phyloP scores from a whole-genome alignment of 2,797 vertebrate species.

The Echeneis naucrates region DNA sequence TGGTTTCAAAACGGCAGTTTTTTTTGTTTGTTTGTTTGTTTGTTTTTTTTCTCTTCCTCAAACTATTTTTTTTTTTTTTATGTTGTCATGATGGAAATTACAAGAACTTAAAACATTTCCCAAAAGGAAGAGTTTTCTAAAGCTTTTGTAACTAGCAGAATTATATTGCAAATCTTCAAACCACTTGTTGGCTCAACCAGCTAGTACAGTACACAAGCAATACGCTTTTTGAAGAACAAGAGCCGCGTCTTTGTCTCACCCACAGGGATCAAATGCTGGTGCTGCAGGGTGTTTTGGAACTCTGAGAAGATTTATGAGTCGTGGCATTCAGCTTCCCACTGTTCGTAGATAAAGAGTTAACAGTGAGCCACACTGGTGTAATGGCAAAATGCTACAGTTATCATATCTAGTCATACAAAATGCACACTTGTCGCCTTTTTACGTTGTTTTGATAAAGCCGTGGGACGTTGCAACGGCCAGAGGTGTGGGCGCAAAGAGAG shows the following conservation, averaged over 20 bases:
- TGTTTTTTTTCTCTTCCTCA: no score
- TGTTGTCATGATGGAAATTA: constrained; percentile 7
- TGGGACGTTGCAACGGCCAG: constrained; percentile 53
- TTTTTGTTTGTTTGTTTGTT: no score
- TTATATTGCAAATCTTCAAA: constrained; percentile 8
- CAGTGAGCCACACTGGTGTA: constrained; percentile 37
- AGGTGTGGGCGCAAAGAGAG: constrained; percentile 56
- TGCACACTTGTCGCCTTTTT: constrained; percentile 52
- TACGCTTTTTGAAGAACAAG: constrained; percentile 6
- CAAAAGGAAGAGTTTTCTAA: not conserved
- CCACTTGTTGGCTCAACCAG: constrained; percentile 27
- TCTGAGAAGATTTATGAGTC: constrained; percentile 18
- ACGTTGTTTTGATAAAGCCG: constrained; percentile 62
- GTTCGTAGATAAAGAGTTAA: constrained; percentile 50
- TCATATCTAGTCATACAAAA: constrained; percentile 67
- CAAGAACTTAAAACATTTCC: constrained; percentile 5
- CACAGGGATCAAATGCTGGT: not conserved
- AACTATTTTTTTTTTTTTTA: not conserved
- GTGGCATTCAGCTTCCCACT: constrained; percentile 4
- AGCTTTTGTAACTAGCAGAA: not conserved
- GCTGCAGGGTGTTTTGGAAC: not conserved
- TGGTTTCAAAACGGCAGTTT: no score
- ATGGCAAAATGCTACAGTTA: constrained; percentile 56
- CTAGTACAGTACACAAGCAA: not conserved
- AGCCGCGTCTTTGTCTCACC: no score